A percentile compares a stretch with the other conserved stretches of the same genome.
phyloP scores from a whole-genome alignment of 2,888 invertebrate species.

The Ypsolopha sequella region DNA sequence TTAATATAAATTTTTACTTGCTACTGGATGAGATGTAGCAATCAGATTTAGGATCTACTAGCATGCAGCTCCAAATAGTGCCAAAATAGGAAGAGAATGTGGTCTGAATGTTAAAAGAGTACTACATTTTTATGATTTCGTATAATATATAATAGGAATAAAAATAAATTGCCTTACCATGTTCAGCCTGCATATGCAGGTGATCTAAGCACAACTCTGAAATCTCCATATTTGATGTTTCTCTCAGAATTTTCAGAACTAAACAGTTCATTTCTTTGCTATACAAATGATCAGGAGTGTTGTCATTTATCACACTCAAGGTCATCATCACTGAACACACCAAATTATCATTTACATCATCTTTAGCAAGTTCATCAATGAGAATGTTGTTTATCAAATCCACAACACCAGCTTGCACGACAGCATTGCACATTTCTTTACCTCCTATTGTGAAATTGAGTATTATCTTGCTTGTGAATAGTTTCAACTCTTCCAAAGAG shows the following conservation, averaged over 20 bases:
- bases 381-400: slow-evolving; percentile 66
- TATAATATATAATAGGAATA: too few species aligned
- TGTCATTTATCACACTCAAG: slow-evolving; percentile 74
- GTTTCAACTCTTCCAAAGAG: slow-evolving; percentile 67
- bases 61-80: too few species aligned
- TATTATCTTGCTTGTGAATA: slow-evolving; percentile 79
- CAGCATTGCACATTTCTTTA: slow-evolving; percentile 73
- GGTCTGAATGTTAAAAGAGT: too few species aligned
- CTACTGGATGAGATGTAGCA: too few species aligned
- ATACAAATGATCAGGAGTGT: slow-evolving; percentile 71
- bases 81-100: too few species aligned
- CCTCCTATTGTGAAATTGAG: slow-evolving; percentile 85
- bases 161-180: slow-evolving; percentile 60
- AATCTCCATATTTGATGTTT: slow-evolving; percentile 77
- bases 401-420: slow-evolving; percentile 67
- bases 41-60: too few species aligned
- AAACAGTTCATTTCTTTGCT: slow-evolving; percentile 66
- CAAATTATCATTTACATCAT: slow-evolving; percentile 68
- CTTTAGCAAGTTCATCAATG: slow-evolving; percentile 49
- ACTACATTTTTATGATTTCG: too few species aligned
- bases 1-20: too few species aligned
- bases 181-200: slow-evolving; percentile 81
- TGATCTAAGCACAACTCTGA: slow-evolving; percentile 83
- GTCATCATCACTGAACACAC: slow-evolving; percentile 68
- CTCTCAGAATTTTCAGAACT: slow-evolving; percentile 74